Evolutionary conservation across 2,888 invertebrate species (phyloP).

Genomic region (Eupithecia abbreviata): DNA sequence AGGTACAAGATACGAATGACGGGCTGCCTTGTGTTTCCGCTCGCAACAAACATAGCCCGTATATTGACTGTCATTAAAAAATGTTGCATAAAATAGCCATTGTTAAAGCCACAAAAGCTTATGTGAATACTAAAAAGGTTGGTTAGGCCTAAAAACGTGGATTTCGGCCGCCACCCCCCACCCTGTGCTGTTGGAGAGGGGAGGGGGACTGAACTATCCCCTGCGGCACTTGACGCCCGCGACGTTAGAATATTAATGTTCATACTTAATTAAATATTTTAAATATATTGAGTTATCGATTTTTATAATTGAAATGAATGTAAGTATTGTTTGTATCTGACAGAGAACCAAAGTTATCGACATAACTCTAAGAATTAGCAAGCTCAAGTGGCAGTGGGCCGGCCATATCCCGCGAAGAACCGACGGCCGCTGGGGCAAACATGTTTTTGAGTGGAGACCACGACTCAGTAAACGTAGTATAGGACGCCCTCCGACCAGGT

Average conservation of each 20-base stretch:
- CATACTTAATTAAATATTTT: slow-evolving; percentile 76
- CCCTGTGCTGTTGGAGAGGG: slow-evolving; percentile 27
- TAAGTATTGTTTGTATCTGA: too few species aligned
- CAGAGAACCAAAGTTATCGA: too few species aligned
- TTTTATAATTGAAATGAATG: slow-evolving; percentile 28
- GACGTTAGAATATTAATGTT: slow-evolving; percentile 79
- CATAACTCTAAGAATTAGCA: too few species aligned
- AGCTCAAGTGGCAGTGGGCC: too few species aligned
- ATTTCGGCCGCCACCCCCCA: slow-evolving; percentile 67
- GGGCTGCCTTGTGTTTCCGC: not conserved
- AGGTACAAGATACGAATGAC: not conserved
- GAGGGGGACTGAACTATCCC: slow-evolving; percentile 68
- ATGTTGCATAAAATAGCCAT: slow-evolving; percentile 46
- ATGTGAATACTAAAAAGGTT: slow-evolving; percentile 76
- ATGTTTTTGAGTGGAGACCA: too few species aligned
- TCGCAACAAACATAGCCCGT: not conserved
- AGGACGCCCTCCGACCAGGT: too few species aligned
- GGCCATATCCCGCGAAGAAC: too few species aligned
- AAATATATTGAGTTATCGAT: slow-evolving; percentile 59
- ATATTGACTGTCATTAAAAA: not conserved
- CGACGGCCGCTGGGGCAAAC: too few species aligned
- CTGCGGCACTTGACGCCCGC: slow-evolving; percentile 75
- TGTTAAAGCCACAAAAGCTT: slow-evolving; percentile 62
- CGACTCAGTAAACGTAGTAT: too few species aligned
- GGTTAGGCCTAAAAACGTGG: slow-evolving; percentile 80